Base-by-base conservation (phyloP, 2,797 vertebrate genomes). In the Momotus momota region DNA sequence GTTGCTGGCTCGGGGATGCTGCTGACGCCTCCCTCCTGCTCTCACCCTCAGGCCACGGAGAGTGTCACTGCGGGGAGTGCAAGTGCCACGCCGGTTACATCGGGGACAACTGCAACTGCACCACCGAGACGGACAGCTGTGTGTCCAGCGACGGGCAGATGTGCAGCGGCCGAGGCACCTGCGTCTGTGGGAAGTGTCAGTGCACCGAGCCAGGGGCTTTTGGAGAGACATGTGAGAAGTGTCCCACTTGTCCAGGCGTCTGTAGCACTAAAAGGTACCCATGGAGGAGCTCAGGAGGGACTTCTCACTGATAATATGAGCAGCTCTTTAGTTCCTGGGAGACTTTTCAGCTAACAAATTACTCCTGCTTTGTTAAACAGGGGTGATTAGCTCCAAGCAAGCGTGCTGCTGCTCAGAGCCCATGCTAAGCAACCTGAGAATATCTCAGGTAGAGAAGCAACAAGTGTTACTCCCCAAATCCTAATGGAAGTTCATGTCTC, bases 31-130 rank as follows among this genome's bases (percentile, higher is more conserved):
- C 10, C 18, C 0, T 7, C 4, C 51, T 29, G 26, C 45, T 95
- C 10, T 97, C 22, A 6, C 62, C 85, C 95, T 16, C 96, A 99
- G 99, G 99, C 97, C 99, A 99, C 0, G 99, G 99, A 1, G 99
- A 99, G 35, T 99, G 99, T 92, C 99, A 99, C 97, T 99, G 99
- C 0, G 99, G 99, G 9, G 99, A 99, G 97, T 99, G 99, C 94
- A 99, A 99, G 93, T 99, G 99, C 96, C 98, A 99, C 0, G 97
- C 98, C 0, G 98, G 99, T 4, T 99, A 98, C 96, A 90, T 99
- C 0, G 99, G 99, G 15, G 99, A 99, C 98, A 99, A 99, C 98
- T 99, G 99, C 92, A 99, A 99, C 98, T 99, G 99, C 96, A 99
- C 99, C 22, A 99, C 98, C 0, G 98, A 99, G 96, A 99, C 96